A percentile compares a stretch with the other conserved stretches of the same genome.
phyloP scores from a whole-genome alignment of 2,113 vertebrate species.

The Pollachius pollachius region DNA sequence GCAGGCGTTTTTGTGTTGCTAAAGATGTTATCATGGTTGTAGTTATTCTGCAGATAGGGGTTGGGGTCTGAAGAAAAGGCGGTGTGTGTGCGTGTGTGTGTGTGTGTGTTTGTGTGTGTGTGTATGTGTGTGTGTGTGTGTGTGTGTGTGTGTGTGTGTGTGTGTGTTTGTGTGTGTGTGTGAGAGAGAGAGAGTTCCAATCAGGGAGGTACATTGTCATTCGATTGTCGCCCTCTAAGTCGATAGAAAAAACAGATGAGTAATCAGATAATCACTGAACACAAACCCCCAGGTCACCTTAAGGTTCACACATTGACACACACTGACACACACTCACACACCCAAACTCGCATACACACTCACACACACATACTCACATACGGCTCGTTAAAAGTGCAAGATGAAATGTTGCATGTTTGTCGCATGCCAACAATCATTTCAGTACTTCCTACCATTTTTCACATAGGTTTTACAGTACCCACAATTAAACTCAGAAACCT shows the following conservation, averaged over 20 bases:
- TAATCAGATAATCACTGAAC: slow-evolving; percentile 68
- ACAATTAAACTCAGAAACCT: too few relatives aligned
- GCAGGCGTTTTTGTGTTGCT: slow-evolving; percentile 15
- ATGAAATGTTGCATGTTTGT: too few relatives aligned
- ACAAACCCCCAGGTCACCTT: slow-evolving; percentile 51
- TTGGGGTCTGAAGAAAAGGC: neutral
- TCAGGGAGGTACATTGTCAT: slow-evolving; percentile 54
- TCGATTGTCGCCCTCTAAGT: slow-evolving; percentile 51
- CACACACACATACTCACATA: slow-evolving; percentile 12
- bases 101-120: slow-evolving; percentile 8
- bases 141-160: neutral
- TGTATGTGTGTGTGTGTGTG: neutral
- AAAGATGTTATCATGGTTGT: slow-evolving; percentile 4
- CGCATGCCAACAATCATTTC: too few relatives aligned
- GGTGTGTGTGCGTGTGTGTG: slow-evolving; percentile 6
- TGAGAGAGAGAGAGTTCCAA: slow-evolving; percentile 30
- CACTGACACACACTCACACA: neutral
- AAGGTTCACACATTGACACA: slow-evolving; percentile 40
- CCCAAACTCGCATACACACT: slow-evolving; percentile 8
- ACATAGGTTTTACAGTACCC: too few relatives aligned
- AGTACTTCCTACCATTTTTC: too few relatives aligned
- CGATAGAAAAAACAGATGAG: slow-evolving; percentile 37
- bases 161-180: slow-evolving; percentile 7
- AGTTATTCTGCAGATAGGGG: neutral
- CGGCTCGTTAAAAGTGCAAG: too few relatives aligned